These are phyloP conservation scores for Cinclus mexicanus DNA, from an alignment of 2,113 vertebrate species.

Conservation along the genomic window DNA sequence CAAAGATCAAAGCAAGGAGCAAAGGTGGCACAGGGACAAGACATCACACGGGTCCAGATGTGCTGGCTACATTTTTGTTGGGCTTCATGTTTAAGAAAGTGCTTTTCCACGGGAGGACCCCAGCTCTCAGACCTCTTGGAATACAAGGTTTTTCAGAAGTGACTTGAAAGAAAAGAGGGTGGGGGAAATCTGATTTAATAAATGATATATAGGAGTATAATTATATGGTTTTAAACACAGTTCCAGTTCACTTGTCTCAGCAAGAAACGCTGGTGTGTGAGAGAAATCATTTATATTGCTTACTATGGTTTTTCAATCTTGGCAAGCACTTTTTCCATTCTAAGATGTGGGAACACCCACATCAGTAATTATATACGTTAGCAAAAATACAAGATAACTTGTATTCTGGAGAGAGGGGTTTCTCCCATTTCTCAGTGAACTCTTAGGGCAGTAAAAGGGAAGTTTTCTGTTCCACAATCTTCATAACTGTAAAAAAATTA, in stretches of 20 bases:
- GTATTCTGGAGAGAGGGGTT: constrained; percentile 13
- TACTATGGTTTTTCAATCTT: constrained; percentile 61
- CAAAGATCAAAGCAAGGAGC: neutral
- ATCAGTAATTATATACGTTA: constrained; percentile 49
- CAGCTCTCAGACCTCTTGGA: constrained; percentile 10
- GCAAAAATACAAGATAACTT: constrained; percentile 49
- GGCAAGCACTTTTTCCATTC: constrained; percentile 54
- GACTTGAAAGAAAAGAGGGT: constrained; percentile 67
- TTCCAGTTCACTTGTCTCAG: constrained; percentile 67
- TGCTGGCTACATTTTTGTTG: neutral
- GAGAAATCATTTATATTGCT: constrained; percentile 54
- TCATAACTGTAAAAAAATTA: neutral
- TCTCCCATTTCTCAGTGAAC: neutral
- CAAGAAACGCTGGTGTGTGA: constrained; percentile 42
- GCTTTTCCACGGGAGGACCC: neutral
- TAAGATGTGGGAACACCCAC: constrained; percentile 58
- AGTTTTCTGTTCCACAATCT: neutral
- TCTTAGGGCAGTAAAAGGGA: neutral
- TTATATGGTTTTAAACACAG: constrained; percentile 51
- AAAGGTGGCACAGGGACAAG: neutral
- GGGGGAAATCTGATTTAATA: constrained; percentile 71
- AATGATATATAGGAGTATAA: constrained; percentile 67
- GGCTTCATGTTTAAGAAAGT: neutral
- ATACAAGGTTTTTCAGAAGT: constrained; percentile 37
- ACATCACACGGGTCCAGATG: accelerated